Conservation (phyloP, 2,797 vertebrate genomes). For the Podarcis siculus region DNA sequence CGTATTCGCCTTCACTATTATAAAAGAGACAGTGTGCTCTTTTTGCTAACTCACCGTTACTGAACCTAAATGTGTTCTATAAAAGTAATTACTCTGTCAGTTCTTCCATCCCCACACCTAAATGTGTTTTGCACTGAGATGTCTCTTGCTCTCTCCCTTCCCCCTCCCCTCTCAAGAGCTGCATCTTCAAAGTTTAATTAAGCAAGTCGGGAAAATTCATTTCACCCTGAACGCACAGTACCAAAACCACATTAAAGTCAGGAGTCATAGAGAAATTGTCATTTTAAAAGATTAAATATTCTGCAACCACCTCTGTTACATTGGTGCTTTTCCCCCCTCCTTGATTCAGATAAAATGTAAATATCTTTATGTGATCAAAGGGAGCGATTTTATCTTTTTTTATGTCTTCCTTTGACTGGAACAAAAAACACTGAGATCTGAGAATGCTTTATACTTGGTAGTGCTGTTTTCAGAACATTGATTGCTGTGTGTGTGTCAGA, state of each 20-base stretch:
- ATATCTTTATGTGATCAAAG: constrained; percentile 12
- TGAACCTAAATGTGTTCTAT: background rate
- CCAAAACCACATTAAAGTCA: constrained; percentile 5
- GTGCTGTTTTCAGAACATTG: constrained; percentile 15
- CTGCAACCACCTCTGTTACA: background rate
- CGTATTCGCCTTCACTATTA: background rate
- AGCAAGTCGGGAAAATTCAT: background rate
- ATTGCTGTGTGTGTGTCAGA: background rate
- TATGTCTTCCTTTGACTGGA: constrained; percentile 17
- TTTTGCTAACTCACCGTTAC: constrained; percentile 20
- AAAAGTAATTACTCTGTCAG: constrained; percentile 14
- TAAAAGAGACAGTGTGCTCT: background rate
- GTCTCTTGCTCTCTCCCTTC: background rate
- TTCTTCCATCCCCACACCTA: background rate
- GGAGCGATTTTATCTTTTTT: constrained; percentile 1
- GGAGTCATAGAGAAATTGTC: background rate
- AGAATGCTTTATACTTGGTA: constrained; percentile 3
- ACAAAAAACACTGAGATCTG: constrained; percentile 12
- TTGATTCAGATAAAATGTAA: constrained; percentile 20
- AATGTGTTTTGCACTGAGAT: background rate
- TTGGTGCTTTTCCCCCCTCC: background rate
- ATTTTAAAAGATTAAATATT: constrained; percentile 16
- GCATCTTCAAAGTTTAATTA: constrained; percentile 30
- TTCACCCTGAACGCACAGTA: background rate
- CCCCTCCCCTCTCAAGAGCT: background rate